These are phyloP conservation scores for Tenthredo notha DNA, from an alignment of 2,888 invertebrate species.

Conservation along the genomic window DNA sequence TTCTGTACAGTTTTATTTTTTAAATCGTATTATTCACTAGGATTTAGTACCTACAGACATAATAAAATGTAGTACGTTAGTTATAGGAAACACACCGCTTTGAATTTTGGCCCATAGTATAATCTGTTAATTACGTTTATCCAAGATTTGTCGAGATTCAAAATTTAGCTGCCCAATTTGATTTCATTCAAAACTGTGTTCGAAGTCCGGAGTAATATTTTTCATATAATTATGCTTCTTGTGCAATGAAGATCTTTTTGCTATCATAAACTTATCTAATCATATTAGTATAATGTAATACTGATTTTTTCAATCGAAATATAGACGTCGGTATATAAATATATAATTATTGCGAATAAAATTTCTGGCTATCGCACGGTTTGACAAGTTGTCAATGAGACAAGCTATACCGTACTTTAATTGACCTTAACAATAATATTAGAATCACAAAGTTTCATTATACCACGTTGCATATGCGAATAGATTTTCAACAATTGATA, in stretches of 20 bases:
- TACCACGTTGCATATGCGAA: not conserved
- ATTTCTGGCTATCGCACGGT: not conserved
- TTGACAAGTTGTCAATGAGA: not conserved
- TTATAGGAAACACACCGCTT: not conserved
- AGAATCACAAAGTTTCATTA: conserved; percentile 8
- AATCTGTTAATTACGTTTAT: not conserved
- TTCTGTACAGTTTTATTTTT: not conserved
- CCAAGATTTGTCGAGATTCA: not conserved
- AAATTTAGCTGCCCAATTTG: not conserved
- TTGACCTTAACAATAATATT: conserved; percentile 4
- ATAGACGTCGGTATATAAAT: not conserved
- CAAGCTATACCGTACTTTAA: not conserved
- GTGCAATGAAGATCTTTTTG: not conserved
- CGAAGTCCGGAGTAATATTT: not conserved
- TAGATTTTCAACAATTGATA: not conserved
- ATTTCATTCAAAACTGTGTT: not conserved
- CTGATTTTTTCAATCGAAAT: not conserved
- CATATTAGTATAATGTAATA: not conserved
- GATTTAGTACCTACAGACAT: too few species aligned
- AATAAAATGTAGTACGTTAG: not conserved
- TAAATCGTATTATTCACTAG: not conserved
- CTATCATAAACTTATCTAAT: not conserved
- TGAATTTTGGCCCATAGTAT: not conserved
- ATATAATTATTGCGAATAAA: not conserved
- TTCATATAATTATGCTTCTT: not conserved